Base-by-base conservation (phyloP, 2,888 invertebrate genomes). In the Aleiodes alternator region DNA sequence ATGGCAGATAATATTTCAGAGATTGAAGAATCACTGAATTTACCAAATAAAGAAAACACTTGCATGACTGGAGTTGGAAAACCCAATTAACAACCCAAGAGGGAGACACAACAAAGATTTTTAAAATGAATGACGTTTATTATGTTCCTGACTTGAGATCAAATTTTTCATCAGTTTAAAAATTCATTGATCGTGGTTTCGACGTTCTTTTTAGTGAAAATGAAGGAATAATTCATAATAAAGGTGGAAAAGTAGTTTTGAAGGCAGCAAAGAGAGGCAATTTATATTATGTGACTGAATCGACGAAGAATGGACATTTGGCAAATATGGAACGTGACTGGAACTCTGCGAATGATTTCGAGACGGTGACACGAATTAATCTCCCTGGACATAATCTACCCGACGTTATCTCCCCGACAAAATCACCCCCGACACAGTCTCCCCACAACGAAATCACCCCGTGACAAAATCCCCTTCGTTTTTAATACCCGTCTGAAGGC, bases 131-230 rank as follows among this genome's bases (percentile, higher is more conserved):
- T 69, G 23, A 75, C 70, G 76, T 76, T 23, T 73, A 76, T 56
- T 76, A 68, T 69, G 72, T 78, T 14, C 80, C 78, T 29, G 70
- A 75, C 7, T 50, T 80, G 5, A 50, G 73, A n/a, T 72, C 72
- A 6, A 82, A 81, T 55, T 74, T 81, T 48, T 55, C 81, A n/a
- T 80, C 80, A 31, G 79, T 80, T 5, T 77, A 76, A 29, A 66
- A 77, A 59, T 71, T 80, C 3, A 72, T 71, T 14, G 34, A 70
- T 31, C 68, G 59, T n/a, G 76, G 75, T 16, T 75, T 43, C 9
- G 43, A 43, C 7, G 43, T 43, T 6, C 8, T 43, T 43, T 43
- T 7, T 43, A 6, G 43, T 8, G 7, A 61, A 51, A 9, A 66
- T 23, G 43, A 31, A 66, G 16, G 16, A 8, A n/a, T 7, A 48